A percentile compares a stretch with the other conserved stretches of the same genome.
Evolutionary conservation across 2,113 vertebrate species (phyloP).

Genomic region (Scolopax mira): DNA sequence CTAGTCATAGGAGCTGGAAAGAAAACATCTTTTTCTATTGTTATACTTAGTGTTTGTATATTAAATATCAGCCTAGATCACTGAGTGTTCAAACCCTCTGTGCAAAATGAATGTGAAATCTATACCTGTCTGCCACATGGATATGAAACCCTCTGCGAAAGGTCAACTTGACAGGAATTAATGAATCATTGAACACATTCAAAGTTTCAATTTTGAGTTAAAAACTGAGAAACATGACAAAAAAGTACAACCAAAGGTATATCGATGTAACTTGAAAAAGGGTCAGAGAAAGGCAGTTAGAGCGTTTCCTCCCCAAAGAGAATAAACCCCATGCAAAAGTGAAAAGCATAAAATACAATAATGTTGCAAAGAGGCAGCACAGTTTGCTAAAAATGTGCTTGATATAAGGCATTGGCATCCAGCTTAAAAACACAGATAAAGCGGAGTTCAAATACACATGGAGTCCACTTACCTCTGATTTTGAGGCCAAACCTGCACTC

Average conservation of each 20-base stretch:
- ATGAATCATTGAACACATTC: background rate
- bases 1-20: background rate
- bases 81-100: background rate
- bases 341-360: background rate
- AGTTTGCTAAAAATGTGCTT: background rate
- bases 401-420: background rate
- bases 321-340: background rate
- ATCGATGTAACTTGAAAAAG: rapidly evolving
- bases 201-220: background rate
- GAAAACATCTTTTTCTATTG: background rate
- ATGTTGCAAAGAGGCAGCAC: rapidly evolving
- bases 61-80: background rate
- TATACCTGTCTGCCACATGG: background rate
- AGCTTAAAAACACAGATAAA: background rate
- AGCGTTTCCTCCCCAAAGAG: background rate
- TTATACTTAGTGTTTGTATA: background rate
- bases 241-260: background rate
- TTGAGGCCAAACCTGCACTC: background rate
- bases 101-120: background rate
- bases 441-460: background rate
- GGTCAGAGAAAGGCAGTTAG: background rate
- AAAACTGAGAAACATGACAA: rapidly evolving
- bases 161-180: background rate
- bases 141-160: background rate
- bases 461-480: background rate